Evolutionary conservation across 2,797 vertebrate genomes (phyloP), one percentile per base, ranked within the genome.

Genomic region (Catamblyrhynchus diadema): DNA sequence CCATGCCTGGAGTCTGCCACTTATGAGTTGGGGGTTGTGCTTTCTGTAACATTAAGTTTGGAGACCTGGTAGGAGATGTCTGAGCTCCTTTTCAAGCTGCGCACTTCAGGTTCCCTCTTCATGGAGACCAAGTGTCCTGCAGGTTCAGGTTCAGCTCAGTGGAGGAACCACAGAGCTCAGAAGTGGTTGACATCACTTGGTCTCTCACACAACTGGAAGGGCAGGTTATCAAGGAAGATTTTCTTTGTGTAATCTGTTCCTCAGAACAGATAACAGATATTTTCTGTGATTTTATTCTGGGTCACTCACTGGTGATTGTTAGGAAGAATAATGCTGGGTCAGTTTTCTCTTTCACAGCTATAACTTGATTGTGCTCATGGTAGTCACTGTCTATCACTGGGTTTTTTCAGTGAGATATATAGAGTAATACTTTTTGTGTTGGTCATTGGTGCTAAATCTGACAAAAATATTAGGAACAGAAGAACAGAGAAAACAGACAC

Each of bases 1-100:
- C 19, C 13, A 16, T 8, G 17, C 41, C 24, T 67, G 50, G 10
- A 35, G 9, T 51, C 30, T 91, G 33, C 45, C 14, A 14, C 16
- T 51, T 25, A 1, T 19, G 37, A 33, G 2, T 0, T 57, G 15
- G 37, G 7, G 9, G 4, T 21, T 1, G 0, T 67, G 41, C 15
- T 23, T 87, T 79, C 65, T 51, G 15, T 28, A 35, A 8, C 10
- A 28, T 66, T 60, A 14, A 14, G 18, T 70, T 4, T 23, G 62
- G 13, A 18, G 41, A 25, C 5, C 2, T 22, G 17, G 13, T 33
- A 59, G 30, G 24, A 73, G 5, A 6, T 48, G 11, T 2, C 9
- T 32, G 64, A 65, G 42, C 23, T 61, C 18, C 19, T 27, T 77
- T 67, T 81, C 8, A n/a, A 51, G 39, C 17, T 59, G n/a, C 50